These are phyloP conservation scores for Gymnobelideus leadbeateri DNA, from an alignment of 2,113 vertebrate species.

Conservation along the genomic window DNA sequence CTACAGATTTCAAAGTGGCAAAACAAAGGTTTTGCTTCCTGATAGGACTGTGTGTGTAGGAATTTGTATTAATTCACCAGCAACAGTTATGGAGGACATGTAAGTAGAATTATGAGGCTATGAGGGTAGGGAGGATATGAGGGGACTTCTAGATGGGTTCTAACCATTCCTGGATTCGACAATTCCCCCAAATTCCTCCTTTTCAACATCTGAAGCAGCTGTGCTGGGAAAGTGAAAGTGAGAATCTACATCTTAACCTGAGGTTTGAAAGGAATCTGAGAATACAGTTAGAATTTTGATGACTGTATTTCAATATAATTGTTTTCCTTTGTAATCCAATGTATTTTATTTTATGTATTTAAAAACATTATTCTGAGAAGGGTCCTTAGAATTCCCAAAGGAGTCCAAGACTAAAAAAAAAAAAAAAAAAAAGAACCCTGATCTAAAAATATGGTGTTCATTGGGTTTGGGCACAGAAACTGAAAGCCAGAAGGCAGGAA, in stretches of 20 bases:
- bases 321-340: not conserved
- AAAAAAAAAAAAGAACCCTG: not conserved
- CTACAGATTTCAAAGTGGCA: slow-evolving; percentile 29
- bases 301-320: not conserved
- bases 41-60: not conserved
- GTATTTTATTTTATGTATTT: not conserved
- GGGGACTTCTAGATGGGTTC: not conserved
- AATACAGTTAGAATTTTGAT: not conserved
- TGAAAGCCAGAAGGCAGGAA: slow-evolving; percentile 74
- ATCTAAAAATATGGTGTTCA: not conserved
- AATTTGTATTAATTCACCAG: not conserved
- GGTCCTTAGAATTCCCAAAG: not conserved
- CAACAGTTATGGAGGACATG: not conserved
- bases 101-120: too few relatives aligned
- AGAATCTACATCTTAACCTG: slow-evolving; percentile 52
- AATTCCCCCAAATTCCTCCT: not conserved
- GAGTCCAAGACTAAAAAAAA: not conserved
- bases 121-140: not conserved
- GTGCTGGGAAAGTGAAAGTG: slow-evolving; percentile 56
- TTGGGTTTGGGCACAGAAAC: slow-evolving; percentile 69
- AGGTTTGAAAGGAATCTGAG: not conserved
- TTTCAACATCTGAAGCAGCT: slow-evolving; percentile 63
- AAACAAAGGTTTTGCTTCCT: not conserved
- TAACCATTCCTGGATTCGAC: not conserved
- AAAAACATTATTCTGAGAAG: not conserved